Percentiles rank a stretch among this genome's conserved stretches.
phyloP scores from a whole-genome alignment of 35 echinoderm and acorn worm genomes.

The Ophiothrix spiculata region DNA sequence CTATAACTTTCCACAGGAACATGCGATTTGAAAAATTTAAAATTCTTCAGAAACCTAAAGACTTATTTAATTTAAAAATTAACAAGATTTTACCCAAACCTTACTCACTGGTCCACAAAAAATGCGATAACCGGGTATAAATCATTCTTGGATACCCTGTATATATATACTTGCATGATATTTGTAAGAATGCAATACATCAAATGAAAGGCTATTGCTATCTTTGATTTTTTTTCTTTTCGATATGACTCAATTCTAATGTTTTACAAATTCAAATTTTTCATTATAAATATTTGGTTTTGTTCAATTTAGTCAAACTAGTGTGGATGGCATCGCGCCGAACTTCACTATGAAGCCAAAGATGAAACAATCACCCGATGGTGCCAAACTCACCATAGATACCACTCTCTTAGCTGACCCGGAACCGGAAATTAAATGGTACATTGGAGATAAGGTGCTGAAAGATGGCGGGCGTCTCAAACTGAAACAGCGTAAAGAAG shows the following conservation, averaged over 20 bases:
- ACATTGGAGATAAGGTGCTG: constrained; percentile 39
- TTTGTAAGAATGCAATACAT: too few species aligned
- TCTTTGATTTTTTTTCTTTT: not conserved
- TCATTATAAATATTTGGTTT: not conserved
- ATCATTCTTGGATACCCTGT: too few species aligned
- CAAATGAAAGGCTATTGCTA: too few species aligned
- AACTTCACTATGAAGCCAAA: constrained; percentile 98
- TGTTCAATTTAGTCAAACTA: constrained; percentile 1
- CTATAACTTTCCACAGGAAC: too few species aligned
- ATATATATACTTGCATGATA: too few species aligned
- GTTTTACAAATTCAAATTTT: not conserved
- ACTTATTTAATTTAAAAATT: too few species aligned
- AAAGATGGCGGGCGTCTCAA: constrained; percentile 71
- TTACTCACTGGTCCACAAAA: too few species aligned
- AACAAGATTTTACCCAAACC: too few species aligned
- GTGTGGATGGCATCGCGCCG: constrained; percentile 69
- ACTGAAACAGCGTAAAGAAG: constrained; percentile 54
- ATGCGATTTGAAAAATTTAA: too few species aligned
- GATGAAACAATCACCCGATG: constrained; percentile 88
- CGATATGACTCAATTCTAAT: not conserved
- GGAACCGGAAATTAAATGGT: constrained; percentile 74
- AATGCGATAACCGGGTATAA: too few species aligned
- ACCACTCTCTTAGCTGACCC: constrained; percentile 72
- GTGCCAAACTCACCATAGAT: constrained; percentile 85
- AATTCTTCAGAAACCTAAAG: too few species aligned